Conservation (phyloP, 2,113 vertebrate genomes). For the Rhinopomastus cyanomelas region DNA sequence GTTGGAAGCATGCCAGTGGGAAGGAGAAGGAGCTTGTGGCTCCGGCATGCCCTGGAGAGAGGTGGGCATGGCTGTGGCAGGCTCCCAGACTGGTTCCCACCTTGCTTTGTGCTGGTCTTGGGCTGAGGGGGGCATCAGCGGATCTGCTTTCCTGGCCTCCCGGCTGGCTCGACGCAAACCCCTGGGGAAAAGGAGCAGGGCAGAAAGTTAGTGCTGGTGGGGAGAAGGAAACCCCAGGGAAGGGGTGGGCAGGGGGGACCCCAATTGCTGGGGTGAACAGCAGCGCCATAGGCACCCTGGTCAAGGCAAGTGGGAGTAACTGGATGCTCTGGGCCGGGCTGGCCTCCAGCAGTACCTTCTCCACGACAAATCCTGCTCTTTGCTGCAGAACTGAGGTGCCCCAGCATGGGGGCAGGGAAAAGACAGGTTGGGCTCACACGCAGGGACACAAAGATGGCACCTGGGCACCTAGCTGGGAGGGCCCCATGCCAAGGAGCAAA, state of each 20-base stretch:
- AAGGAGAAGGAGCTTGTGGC: constrained; percentile 28
- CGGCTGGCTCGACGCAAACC: constrained; percentile 78
- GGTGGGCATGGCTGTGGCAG: constrained; percentile 55
- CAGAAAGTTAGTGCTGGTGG: constrained; percentile 64
- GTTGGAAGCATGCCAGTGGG: constrained; percentile 40
- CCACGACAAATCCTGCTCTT: background rate
- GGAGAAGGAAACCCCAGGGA: background rate
- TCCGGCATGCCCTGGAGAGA: background rate
- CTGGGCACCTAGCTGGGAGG: background rate
- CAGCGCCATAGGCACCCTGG: background rate
- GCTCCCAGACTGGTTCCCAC: constrained; percentile 83
- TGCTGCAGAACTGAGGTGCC: background rate
- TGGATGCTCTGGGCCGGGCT: background rate
- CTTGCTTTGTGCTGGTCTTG: constrained; percentile 89
- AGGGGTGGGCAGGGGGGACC: background rate
- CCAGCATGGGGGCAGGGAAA: fast-evolving
- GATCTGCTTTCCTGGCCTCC: constrained; percentile 94
- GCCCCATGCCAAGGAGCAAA: fast-evolving
- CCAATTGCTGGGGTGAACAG: background rate
- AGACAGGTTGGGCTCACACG: background rate
- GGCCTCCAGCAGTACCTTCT: background rate
- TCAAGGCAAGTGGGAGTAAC: too few species aligned
- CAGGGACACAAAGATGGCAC: background rate
- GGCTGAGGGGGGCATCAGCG: constrained; percentile 80
- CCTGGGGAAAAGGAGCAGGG: constrained; percentile 80